Conservation (phyloP, 2,888 invertebrate genomes). For the Loripinus fragilis region DNA sequence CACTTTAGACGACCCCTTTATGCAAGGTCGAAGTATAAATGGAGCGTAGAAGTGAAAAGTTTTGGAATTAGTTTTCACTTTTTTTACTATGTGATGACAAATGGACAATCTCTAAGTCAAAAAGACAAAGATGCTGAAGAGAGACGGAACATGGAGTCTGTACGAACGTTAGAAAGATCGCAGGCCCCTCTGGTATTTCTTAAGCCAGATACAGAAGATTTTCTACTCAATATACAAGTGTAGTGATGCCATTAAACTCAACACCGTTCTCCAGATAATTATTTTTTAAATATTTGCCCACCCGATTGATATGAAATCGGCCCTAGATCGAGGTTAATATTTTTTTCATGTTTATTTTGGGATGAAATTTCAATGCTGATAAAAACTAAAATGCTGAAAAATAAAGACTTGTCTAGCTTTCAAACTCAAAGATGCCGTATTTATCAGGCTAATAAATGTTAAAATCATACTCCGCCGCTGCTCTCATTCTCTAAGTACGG, state of each 20-base stretch:
- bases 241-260: background rate
- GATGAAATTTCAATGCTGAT: too few relatives aligned
- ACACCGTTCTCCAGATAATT: too few relatives aligned
- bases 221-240: slow-evolving; percentile 31
- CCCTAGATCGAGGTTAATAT: too few relatives aligned
- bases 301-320: too few relatives aligned
- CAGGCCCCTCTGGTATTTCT: background rate
- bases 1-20: slow-evolving; percentile 56
- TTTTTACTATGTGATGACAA: slow-evolving; percentile 58
- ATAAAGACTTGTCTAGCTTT: too few relatives aligned
- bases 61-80: slow-evolving; percentile 57
- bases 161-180: background rate
- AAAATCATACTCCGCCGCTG: too few relatives aligned
- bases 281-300: too few relatives aligned
- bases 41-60: slow-evolving; percentile 45
- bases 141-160: background rate
- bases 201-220: slow-evolving; percentile 27
- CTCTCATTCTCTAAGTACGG: too few relatives aligned
- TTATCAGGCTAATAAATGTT: too few relatives aligned
- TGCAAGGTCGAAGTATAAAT: slow-evolving; percentile 46
- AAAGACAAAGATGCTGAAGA: slow-evolving; percentile 49
- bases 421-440: too few relatives aligned
- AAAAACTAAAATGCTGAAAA: too few relatives aligned
- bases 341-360: too few relatives aligned
- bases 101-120: slow-evolving; percentile 43